Percentiles rank a stretch among this genome's conserved stretches.
phyloP scores from a whole-genome alignment of 1,140 invertebrate species.

The Zelostemma sp. region DNA sequence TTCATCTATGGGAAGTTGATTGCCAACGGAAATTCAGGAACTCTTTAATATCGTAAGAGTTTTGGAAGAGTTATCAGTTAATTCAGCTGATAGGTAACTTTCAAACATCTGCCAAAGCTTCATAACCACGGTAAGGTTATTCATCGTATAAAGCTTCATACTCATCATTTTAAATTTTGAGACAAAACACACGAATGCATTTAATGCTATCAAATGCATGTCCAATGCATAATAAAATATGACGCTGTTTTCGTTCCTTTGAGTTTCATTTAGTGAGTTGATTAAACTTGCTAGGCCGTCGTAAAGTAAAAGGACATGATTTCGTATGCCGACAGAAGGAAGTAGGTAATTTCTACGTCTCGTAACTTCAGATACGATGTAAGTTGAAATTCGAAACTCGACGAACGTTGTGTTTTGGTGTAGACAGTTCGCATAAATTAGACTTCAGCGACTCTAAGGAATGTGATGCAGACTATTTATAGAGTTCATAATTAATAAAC shows the following conservation, averaged over 20 bases:
- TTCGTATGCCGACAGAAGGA: not conserved
- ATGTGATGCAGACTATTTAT: not conserved
- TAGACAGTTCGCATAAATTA: not conserved
- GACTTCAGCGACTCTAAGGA: not conserved
- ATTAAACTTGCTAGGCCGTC: not conserved
- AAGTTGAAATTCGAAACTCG: not conserved
- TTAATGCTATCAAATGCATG: too few relatives aligned
- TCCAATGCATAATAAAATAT: too few relatives aligned
- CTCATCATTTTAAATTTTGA: too few relatives aligned
- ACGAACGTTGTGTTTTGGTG: not conserved
- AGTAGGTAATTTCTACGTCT: not conserved
- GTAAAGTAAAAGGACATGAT: not conserved
- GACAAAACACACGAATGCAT: too few relatives aligned
- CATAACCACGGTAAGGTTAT: too few relatives aligned
- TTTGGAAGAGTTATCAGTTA: too few relatives aligned
- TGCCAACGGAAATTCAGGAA: too few relatives aligned
- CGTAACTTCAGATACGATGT: not conserved
- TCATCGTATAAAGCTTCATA: too few relatives aligned
- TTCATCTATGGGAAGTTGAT: too few relatives aligned
- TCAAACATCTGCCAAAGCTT: too few relatives aligned
- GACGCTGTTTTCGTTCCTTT: not conserved
- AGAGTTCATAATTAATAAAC: not conserved
- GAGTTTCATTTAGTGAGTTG: not conserved
- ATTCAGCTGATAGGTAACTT: too few relatives aligned
- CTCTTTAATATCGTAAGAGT: too few relatives aligned